phyloP scores from a whole-genome alignment of 2,888 invertebrate genomes.

The Zonitis immaculata region DNA sequence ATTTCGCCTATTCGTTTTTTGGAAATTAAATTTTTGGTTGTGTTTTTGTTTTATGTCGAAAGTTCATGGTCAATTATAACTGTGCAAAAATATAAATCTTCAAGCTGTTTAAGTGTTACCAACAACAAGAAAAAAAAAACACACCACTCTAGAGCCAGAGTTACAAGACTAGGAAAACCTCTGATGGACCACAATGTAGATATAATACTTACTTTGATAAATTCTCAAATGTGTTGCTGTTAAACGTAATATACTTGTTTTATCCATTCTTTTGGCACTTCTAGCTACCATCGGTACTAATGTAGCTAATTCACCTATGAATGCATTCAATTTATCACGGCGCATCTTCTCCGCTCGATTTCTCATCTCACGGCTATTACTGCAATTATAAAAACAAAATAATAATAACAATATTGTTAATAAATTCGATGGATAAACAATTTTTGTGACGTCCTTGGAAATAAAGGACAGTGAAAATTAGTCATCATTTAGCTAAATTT shows the following conservation, averaged over 20 bases:
- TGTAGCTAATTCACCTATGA: constrained; percentile 75
- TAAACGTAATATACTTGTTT: constrained; percentile 82
- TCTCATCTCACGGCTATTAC: constrained; percentile 74
- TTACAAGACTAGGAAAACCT: too few species aligned
- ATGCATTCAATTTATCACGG: constrained; percentile 81
- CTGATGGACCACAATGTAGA: too few species aligned
- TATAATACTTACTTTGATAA: constrained; percentile 59
- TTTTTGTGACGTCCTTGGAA: not conserved
- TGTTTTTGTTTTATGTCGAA: not conserved
- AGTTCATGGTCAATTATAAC: too few species aligned
- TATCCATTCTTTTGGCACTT: constrained; percentile 81
- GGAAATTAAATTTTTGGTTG: not conserved
- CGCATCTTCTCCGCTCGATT: constrained; percentile 90
- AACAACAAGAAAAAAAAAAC: too few species aligned
- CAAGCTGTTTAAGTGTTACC: too few species aligned
- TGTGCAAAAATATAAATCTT: too few species aligned
- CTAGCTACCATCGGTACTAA: constrained; percentile 80
- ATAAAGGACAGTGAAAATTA: not conserved
- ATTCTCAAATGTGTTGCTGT: constrained; percentile 81
- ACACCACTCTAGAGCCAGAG: too few species aligned
- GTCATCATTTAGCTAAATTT: not conserved
- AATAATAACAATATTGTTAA: not conserved
- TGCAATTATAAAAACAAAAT: constrained; percentile 45
- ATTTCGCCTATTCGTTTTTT: too few species aligned
- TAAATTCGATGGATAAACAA: too few species aligned